phyloP scores from a whole-genome alignment of 2,113 vertebrate genomes.

The Stercorarius parasiticus region DNA sequence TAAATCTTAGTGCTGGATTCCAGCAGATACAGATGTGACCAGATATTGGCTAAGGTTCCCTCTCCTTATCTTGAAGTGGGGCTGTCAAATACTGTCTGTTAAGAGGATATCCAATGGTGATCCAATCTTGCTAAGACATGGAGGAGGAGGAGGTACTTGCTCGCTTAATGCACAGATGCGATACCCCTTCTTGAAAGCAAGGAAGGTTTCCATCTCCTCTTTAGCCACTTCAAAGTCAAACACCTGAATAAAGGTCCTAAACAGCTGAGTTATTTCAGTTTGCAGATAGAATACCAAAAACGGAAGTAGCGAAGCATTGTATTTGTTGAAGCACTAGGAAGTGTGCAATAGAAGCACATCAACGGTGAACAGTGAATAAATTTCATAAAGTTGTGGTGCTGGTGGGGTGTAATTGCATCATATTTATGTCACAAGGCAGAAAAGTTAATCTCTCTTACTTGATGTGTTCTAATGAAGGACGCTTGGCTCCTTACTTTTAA shows the following conservation, averaged over 20 bases:
- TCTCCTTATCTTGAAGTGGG: neutral
- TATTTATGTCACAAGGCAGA: neutral
- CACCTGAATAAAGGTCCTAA: slow-evolving; percentile 52
- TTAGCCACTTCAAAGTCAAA: slow-evolving; percentile 79
- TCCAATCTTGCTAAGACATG: neutral
- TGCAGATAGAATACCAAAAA: neutral
- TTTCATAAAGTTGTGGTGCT: neutral
- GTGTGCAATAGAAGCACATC: accelerated
- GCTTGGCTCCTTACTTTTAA: neutral
- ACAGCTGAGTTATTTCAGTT: neutral
- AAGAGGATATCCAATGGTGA: neutral
- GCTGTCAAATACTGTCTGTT: neutral
- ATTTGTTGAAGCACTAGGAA: neutral
- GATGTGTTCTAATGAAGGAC: neutral
- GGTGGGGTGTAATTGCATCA: neutral
- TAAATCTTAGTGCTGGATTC: neutral
- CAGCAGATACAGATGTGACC: neutral
- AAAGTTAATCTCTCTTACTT: neutral
- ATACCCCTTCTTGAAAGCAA: slow-evolving; percentile 76
- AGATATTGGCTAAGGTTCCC: neutral
- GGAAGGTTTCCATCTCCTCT: slow-evolving; percentile 75
- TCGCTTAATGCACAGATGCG: slow-evolving; percentile 65
- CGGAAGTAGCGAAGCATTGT: neutral
- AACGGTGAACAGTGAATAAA: neutral
- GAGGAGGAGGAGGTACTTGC: slow-evolving; percentile 56